These are phyloP conservation scores for Leucoraja erinaceus DNA, from an alignment of 2,113 vertebrate species.

Conservation along the genomic window DNA sequence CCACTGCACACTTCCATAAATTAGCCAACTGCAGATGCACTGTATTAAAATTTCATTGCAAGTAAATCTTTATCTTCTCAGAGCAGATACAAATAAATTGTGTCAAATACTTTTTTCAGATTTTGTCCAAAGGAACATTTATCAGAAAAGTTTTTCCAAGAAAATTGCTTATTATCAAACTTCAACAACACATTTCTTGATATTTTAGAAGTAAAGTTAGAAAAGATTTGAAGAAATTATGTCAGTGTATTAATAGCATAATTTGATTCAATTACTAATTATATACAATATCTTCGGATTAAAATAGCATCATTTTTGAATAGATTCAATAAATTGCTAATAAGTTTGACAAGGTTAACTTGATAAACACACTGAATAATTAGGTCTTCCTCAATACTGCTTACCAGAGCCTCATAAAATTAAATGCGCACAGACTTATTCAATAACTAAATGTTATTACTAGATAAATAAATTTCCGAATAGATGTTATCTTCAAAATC, in stretches of 20 bases:
- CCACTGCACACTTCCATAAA: not conserved
- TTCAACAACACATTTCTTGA: not conserved
- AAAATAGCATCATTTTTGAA: not conserved
- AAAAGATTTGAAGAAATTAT: not conserved
- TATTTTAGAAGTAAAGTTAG: not conserved
- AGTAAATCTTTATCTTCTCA: not conserved
- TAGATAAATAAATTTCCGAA: not conserved
- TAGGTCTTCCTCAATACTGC: not conserved
- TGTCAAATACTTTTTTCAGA: not conserved
- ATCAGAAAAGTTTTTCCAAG: not conserved
- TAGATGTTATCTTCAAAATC: not conserved
- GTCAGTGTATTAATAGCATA: not conserved
- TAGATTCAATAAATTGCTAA: not conserved
- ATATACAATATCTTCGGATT: not conserved
- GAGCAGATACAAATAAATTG: not conserved
- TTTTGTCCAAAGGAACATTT: not conserved
- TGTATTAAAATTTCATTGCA: not conserved
- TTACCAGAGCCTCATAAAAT: not conserved
- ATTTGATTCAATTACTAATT: not conserved
- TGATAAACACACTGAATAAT: not conserved
- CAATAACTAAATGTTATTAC: not conserved
- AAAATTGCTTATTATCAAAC: not conserved
- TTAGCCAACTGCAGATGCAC: not conserved
- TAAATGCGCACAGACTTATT: not conserved
- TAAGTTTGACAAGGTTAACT: not conserved